Percentiles rank a stretch among this genome's conserved stretches.
Conservation (phyloP, 2,888 invertebrate species). For the Troides aeacus region DNA sequence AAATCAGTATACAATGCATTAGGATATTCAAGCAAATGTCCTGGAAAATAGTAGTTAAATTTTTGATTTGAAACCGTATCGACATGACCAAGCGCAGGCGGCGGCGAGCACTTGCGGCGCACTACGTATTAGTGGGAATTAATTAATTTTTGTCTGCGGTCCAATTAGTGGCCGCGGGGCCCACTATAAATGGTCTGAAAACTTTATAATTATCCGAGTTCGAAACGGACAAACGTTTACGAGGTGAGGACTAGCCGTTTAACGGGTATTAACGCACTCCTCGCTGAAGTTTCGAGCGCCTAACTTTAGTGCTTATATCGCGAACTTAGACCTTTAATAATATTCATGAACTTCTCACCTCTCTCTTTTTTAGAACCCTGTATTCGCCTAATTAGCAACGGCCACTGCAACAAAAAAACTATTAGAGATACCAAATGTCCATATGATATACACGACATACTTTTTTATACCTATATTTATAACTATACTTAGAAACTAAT, state of each 20-base stretch:
- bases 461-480: background rate
- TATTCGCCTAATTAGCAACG: slow-evolving; percentile 6
- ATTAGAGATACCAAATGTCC: background rate
- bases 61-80: slow-evolving; percentile 11
- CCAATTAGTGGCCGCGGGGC: slow-evolving; percentile 33
- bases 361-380: slow-evolving; percentile 8
- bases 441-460: background rate
- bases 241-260: slow-evolving; percentile 31
- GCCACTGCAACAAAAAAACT: background rate
- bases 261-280: slow-evolving; percentile 30
- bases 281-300: slow-evolving; percentile 26
- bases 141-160: slow-evolving; percentile 37
- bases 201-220: slow-evolving; percentile 33
- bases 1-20: background rate
- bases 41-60: background rate
- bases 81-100: slow-evolving; percentile 11
- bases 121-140: slow-evolving; percentile 32
- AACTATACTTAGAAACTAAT: background rate
- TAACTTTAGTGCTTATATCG: slow-evolving; percentile 29
- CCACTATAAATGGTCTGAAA: slow-evolving; percentile 34
- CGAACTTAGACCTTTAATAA: slow-evolving; percentile 30
- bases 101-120: slow-evolving; percentile 30
- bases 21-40: background rate
- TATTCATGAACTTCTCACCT: slow-evolving; percentile 21
- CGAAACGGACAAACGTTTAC: slow-evolving; percentile 31